Percentiles rank a stretch among this genome's conserved stretches.
phyloP scores from a whole-genome alignment of 2,797 vertebrate species.

The Fratercula arctica region DNA sequence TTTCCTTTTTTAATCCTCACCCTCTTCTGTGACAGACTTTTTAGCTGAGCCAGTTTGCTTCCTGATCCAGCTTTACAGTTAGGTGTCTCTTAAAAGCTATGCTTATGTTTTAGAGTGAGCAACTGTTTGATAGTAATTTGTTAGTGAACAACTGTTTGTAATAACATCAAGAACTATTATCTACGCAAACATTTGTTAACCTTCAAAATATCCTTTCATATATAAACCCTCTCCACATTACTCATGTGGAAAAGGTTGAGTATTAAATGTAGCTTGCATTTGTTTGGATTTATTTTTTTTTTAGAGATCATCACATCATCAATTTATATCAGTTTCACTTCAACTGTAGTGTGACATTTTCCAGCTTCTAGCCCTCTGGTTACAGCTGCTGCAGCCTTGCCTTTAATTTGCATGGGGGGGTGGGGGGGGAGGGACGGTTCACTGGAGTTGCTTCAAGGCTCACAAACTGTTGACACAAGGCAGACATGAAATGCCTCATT shows the following conservation, averaged over 20 bases:
- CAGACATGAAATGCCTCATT: conserved; percentile 51
- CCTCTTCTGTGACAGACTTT: background rate
- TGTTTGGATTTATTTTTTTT: background rate
- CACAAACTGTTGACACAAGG: conserved; percentile 56
- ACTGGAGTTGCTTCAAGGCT: conserved; percentile 31
- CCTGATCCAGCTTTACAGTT: background rate
- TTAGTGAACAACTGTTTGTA: background rate
- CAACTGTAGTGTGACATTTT: conserved; percentile 39
- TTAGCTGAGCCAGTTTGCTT: background rate
- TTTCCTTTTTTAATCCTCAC: background rate
- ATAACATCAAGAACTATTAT: background rate
- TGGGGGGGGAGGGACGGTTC: background rate
- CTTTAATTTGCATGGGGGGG: background rate
- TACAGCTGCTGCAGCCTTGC: background rate
- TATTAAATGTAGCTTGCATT: background rate
- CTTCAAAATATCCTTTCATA: background rate
- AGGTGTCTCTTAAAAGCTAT: background rate
- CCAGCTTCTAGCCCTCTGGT: background rate
- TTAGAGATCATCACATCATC: background rate
- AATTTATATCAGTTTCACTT: conserved; percentile 21
- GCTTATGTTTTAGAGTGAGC: background rate
- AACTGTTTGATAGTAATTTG: background rate
- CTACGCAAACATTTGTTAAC: conserved; percentile 1
- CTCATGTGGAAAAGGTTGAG: background rate
- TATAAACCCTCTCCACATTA: background rate